Evolutionary conservation across 2,113 vertebrate species (phyloP).

Genomic region (Helogale parvula): DNA sequence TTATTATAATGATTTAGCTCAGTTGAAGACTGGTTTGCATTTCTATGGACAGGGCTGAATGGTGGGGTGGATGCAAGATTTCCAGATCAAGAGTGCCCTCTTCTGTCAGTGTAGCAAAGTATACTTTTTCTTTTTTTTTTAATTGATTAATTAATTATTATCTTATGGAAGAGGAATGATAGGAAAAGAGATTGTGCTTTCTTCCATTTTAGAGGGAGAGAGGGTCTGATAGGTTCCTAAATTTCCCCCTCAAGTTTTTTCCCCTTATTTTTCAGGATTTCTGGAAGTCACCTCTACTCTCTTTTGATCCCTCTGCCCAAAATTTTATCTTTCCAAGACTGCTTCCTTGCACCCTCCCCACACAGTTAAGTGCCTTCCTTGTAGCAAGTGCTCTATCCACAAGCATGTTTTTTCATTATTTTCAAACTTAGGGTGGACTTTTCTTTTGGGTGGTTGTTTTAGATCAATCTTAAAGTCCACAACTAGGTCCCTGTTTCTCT

Average conservation of each 20-base stretch:
- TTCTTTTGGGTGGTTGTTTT: background rate
- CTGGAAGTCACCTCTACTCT: background rate
- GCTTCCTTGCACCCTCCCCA: background rate
- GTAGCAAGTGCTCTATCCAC: background rate
- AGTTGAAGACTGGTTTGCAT: background rate
- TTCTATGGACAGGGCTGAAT: background rate
- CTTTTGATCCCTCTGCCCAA: background rate
- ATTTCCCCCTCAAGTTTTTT: background rate
- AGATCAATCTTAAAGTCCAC: background rate
- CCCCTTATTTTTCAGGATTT: rapidly evolving
- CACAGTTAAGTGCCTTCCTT: background rate
- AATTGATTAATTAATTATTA: background rate
- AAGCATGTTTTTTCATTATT: background rate
- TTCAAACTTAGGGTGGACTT: background rate
- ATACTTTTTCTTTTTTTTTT: background rate
- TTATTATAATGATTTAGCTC: background rate
- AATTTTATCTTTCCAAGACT: background rate
- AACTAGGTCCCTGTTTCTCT: background rate
- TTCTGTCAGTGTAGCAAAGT: constrained; percentile 63
- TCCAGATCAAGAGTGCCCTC: constrained; percentile 65
- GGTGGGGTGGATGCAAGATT: constrained; percentile 11
- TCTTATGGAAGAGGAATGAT: background rate
- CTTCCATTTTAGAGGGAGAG: background rate
- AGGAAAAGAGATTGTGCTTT: background rate
- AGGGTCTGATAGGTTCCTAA: background rate